Evolutionary conservation across 2,113 vertebrate genomes (phyloP), one percentile per base, ranked within the genome.

Genomic region (Leptodactylus fuscus): DNA sequence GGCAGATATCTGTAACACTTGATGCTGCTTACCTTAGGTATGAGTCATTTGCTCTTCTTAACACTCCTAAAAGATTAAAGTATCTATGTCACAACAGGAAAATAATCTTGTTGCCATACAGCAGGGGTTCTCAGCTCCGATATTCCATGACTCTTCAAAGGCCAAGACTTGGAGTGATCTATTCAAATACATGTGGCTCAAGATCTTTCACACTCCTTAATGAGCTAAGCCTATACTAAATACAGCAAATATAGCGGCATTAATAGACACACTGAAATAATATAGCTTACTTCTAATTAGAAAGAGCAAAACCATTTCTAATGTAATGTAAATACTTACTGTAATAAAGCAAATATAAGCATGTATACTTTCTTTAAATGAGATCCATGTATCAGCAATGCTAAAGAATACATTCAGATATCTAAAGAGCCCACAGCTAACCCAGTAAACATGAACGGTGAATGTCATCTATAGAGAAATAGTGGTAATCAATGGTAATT

Each of bases 31-130:
- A 51, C 73, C 73, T 49, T 49, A 13, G 73, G 24, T 51, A 49
- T 76, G 73, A 76, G 73, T 76, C 73, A 76, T 46, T 76, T 51
- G 73, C 73, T 76, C 73, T 51, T 76, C 73, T 76, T 76, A 76
- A 76, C 73, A 51, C 73, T 76, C 18, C 46, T 18, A 32, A 48
- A 49, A 76, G 73, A 76, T 76, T 76, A 76, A 76, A 76, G 51
- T 76, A 51, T 76, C 73, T 32, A 13, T 76, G 73, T 32, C 73
- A 76, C 73, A 76, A 76, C 73, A 76, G 73, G 73, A 76, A 76
- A 76, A 76, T 76, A 76, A 76, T 76, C 73, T 76, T 51, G 73
- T 76, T 76, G 73, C 73, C 73, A 76, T 76, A 76, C 73, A 76
- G 73, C 73, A 46, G 44, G 73, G 44, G 46, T 5, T 76, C 73